Percentiles rank a stretch among this genome's conserved stretches.
phyloP scores from a whole-genome alignment of 1,140 invertebrate species.

The Pantala flavescens region DNA sequence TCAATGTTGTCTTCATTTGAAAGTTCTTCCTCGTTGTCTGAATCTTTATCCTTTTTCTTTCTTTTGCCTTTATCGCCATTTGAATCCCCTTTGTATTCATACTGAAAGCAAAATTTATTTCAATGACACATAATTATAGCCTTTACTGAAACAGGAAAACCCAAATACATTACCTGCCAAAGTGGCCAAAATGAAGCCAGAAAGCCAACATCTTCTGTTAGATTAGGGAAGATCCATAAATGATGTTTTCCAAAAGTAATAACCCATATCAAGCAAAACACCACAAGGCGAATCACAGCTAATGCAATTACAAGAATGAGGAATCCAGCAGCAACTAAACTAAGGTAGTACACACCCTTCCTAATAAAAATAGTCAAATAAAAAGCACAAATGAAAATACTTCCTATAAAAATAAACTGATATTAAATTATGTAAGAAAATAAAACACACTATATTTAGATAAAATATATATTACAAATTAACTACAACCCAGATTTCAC shows the following conservation, averaged over 20 bases:
- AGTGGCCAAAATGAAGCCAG: slow-evolving; percentile 97
- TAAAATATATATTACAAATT: too few relatives aligned
- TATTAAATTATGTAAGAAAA: neutral
- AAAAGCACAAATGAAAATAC: neutral
- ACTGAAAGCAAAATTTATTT: slow-evolving; percentile 39
- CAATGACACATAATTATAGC: neutral
- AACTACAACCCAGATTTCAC: too few relatives aligned
- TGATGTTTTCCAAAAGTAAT: slow-evolving; percentile 83
- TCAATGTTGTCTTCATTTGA: slow-evolving; percentile 39
- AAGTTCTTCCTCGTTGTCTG: slow-evolving; percentile 26
- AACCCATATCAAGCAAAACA: slow-evolving; percentile 88
- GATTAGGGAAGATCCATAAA: slow-evolving; percentile 93
- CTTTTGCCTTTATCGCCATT: slow-evolving; percentile 44
- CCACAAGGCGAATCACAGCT: slow-evolving; percentile 75
- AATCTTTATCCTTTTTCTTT: slow-evolving; percentile 60
- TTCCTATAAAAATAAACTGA: neutral
- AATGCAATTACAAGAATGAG: slow-evolving; percentile 85
- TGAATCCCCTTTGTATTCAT: slow-evolving; percentile 60
- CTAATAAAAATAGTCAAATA: slow-evolving; percentile 40
- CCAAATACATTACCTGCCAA: slow-evolving; percentile 61
- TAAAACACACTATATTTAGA: neutral
- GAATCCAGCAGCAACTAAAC: slow-evolving; percentile 86
- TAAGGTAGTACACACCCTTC: slow-evolving; percentile 93
- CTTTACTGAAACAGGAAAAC: neutral
- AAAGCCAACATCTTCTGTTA: slow-evolving; percentile 97